These are phyloP conservation scores for Malurus melanocephalus DNA, from an alignment of 2,113 vertebrate species.

Conservation along the genomic window DNA sequence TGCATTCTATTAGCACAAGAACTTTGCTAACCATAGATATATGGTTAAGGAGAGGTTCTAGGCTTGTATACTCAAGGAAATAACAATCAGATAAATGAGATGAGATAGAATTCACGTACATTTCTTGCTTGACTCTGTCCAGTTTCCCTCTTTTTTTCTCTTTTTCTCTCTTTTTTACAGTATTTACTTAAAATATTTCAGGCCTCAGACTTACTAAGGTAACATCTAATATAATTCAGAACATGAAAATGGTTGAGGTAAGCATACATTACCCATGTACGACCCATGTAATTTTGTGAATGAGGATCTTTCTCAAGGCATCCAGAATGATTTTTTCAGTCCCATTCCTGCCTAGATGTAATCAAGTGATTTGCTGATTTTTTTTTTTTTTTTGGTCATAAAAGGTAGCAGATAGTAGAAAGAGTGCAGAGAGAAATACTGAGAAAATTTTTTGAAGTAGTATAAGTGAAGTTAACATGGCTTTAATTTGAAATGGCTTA, in stretches of 20 bases:
- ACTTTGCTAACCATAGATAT: background rate
- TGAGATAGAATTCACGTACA: background rate
- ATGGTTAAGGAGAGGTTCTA: background rate
- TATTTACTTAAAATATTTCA: background rate
- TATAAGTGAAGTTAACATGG: background rate
- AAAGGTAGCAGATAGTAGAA: background rate
- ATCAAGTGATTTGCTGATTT: background rate
- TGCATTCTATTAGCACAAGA: background rate
- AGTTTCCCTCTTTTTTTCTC: background rate
- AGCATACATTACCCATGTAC: background rate
- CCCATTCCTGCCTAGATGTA: background rate
- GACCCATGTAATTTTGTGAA: background rate
- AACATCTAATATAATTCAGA: background rate
- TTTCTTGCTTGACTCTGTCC: background rate
- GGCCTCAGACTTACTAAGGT: background rate
- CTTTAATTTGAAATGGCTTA: background rate
- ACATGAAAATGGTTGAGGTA: background rate
- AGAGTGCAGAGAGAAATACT: background rate
- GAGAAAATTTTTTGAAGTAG: background rate
- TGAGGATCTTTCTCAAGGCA: background rate
- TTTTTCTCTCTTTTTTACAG: background rate
- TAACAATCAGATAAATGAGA: constrained; percentile 1
- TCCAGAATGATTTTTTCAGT: background rate
- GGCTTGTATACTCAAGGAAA: background rate
- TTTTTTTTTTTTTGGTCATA: background rate